Evolutionary conservation across 2,113 vertebrate species (phyloP), one percentile per base, ranked within the genome.

Genomic region (Eublepharis macularius): DNA sequence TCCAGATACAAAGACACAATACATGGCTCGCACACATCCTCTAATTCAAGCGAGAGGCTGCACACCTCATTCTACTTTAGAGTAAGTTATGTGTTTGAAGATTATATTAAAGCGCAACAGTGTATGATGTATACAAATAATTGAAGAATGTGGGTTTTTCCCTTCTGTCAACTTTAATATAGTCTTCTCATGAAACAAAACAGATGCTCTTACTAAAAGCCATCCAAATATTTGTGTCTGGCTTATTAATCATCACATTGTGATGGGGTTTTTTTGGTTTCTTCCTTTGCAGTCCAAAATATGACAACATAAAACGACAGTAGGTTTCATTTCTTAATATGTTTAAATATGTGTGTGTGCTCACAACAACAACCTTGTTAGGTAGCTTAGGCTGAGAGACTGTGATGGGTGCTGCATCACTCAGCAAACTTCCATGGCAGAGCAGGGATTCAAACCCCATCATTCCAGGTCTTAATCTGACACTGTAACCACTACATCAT

Each of bases 161-260:
- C 43, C 17, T 69, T 80, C 54, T 86, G 77, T 86, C 84, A 86
- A 73, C 77, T 86, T 69, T 68, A 80, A 86, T 80, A 80, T 86
- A 74, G 69, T 80, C 43, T 80, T 80, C 47, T 80, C 41, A n/a
- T 86, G 76, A 86, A 80, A n/a, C 68, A 80, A 86, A 86, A 86
- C 84, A 86, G 84, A 86, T 86, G 84, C 77, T 80, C 43, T 14
- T 73, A 24, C 69, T 74, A 86, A 80, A 86, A 86, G 84, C 77
- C 57, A 74, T 86, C 84, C 84, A 86, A 86, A 86, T 86, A 86
- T 86, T 86, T 86, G 77, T 74, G 68, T 86, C 84, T 86, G 76
- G 43, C 77, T 86, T 49, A 86, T 86, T 80, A 86, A 80, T 86
- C 84, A 86, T 75, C 72, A 34, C 57, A 51, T 73, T 86, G 77